Percentiles rank a stretch among this genome's conserved stretches.
Conservation (phyloP, 2,113 vertebrate genomes). For the Triplophysa tibetana region DNA sequence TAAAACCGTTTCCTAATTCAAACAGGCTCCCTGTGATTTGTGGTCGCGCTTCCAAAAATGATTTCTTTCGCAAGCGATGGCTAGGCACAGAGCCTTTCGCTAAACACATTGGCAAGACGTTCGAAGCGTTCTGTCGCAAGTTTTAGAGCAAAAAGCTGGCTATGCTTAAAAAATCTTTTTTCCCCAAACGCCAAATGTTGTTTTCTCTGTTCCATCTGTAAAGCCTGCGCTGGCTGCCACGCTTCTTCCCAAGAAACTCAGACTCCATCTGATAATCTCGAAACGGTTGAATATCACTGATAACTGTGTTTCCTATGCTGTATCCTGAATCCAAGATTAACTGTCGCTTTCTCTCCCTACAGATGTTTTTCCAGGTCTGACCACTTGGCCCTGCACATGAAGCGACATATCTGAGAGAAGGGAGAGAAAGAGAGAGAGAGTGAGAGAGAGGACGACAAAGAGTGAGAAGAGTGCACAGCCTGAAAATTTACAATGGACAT, state of each 20-base stretch:
- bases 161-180: conserved; percentile 37
- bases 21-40: conserved; percentile 59
- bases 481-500: conserved; percentile 39
- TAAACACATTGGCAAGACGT: conserved; percentile 43
- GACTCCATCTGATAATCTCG: conserved; percentile 28
- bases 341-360: conserved; percentile 59
- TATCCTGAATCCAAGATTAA: conserved; percentile 14
- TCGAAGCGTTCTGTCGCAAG: conserved; percentile 39
- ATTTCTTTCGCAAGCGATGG: conserved; percentile 21
- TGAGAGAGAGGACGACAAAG: conserved; percentile 26
- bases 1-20: conserved; percentile 41
- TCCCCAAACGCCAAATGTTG: conserved; percentile 53
- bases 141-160: conserved; percentile 41
- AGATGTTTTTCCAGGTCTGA: conserved; percentile 98
- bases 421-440: conserved; percentile 29
- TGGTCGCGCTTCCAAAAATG: conserved; percentile 31
- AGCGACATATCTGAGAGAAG: conserved; percentile 89
- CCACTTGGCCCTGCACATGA: conserved; percentile 97
- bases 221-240: conserved; percentile 43
- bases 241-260: conserved; percentile 36
- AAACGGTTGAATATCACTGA: conserved; percentile 27
- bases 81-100: neutral
- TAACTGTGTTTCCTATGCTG: neutral
- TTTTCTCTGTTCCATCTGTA: conserved; percentile 56
- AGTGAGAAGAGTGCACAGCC: conserved; percentile 51